phyloP scores from a whole-genome alignment of 2,888 invertebrate species.

The Baccha elongata region DNA sequence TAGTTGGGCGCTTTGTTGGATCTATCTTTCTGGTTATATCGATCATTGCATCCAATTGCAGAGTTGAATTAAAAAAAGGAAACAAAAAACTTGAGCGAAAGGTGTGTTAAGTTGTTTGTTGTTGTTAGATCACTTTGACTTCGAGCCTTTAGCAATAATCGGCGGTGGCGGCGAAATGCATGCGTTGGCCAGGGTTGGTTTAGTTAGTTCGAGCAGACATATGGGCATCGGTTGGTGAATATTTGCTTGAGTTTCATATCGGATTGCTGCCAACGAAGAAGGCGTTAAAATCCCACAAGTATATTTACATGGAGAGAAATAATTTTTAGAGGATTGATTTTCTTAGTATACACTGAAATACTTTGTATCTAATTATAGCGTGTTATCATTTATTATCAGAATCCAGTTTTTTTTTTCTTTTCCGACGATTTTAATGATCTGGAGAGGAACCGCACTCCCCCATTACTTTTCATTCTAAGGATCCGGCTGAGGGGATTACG shows the following conservation, averaged over 20 bases:
- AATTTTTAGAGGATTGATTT: constrained; percentile 10
- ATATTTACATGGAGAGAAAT: constrained; percentile 37
- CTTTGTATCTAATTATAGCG: too few species aligned
- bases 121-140: constrained; percentile 60
- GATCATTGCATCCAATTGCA: constrained; percentile 69
- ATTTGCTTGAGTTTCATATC: constrained; percentile 63
- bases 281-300: constrained; percentile 58
- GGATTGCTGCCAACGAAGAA: constrained; percentile 44
- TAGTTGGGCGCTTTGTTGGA: constrained; percentile 43
- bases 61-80: constrained; percentile 10
- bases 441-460: too few species aligned
- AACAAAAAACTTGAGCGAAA: constrained; percentile 22
- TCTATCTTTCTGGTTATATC: constrained; percentile 56
- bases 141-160: constrained; percentile 39
- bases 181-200: constrained; percentile 23
- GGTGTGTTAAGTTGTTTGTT: constrained; percentile 68
- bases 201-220: constrained; percentile 60
- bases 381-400: too few species aligned
- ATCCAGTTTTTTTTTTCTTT: too few species aligned
- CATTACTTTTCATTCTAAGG: too few species aligned
- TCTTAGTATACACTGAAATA: constrained; percentile 22
- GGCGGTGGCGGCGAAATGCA: constrained; percentile 3
- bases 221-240: constrained; percentile 67
- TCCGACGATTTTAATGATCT: too few species aligned
- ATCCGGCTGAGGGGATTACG: too few species aligned